These are phyloP conservation scores for Xenentodon cancila DNA, from an alignment of 2,797 vertebrate species.

Conservation along the genomic window DNA sequence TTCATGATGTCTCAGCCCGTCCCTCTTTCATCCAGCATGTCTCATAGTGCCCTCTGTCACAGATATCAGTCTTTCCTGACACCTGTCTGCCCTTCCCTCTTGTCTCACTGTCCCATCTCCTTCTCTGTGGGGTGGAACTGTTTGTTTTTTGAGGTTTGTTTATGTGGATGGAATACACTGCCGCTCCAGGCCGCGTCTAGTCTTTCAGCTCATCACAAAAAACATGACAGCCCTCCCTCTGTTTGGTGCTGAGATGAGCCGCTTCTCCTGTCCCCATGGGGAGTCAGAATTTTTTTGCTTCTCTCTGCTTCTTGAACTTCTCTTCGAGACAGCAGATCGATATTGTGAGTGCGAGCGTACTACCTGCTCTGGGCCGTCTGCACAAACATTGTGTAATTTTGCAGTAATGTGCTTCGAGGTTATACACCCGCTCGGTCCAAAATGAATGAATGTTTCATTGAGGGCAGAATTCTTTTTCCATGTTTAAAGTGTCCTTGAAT, in stretches of 20 bases:
- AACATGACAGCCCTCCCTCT: constrained; percentile 85
- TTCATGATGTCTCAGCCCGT: constrained; percentile 48
- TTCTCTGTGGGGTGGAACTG: constrained; percentile 76
- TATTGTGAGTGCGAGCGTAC: constrained; percentile 61
- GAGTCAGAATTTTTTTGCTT: constrained; percentile 75
- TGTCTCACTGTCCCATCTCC: constrained; percentile 68
- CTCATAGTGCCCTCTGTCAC: constrained; percentile 68
- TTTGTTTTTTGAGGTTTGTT: constrained; percentile 81
- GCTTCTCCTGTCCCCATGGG: constrained; percentile 75
- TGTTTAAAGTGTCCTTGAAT: constrained; percentile 34
- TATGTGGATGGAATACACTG: constrained; percentile 77
- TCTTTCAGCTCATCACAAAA: constrained; percentile 84
- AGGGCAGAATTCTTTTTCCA: constrained; percentile 27
- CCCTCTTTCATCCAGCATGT: constrained; percentile 52
- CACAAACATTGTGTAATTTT: constrained; percentile 70
- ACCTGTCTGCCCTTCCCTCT: constrained; percentile 75
- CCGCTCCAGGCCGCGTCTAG: constrained; percentile 74
- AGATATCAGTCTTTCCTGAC: constrained; percentile 71
- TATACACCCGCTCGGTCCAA: constrained; percentile 39
- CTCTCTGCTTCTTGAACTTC: constrained; percentile 77
- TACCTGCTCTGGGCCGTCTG: constrained; percentile 68
- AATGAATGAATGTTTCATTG: constrained; percentile 51
- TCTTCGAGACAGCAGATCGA: constrained; percentile 78
- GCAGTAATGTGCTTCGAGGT: constrained; percentile 52
- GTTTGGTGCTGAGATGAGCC: constrained; percentile 81